phyloP scores from a whole-genome alignment of 2,113 vertebrate species.

The Neomonachus schauinslandi region DNA sequence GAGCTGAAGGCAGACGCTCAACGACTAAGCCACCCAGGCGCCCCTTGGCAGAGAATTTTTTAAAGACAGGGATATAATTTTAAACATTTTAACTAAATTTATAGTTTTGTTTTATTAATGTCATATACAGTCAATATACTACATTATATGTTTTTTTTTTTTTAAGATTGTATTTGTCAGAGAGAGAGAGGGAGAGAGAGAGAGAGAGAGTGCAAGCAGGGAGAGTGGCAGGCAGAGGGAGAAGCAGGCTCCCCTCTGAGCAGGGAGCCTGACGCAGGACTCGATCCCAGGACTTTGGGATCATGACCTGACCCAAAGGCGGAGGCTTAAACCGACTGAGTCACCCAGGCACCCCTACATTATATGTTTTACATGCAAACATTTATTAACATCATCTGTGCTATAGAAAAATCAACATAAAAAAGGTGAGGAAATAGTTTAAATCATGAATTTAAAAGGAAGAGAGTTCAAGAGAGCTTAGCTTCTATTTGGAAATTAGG shows the following conservation, averaged over 20 bases:
- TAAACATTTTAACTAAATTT: neutral
- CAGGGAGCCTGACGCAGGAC: no score
- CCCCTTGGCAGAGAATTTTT: no score
- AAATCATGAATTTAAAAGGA: neutral
- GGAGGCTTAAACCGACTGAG: no score
- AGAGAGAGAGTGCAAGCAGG: no score
- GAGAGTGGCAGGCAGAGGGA: no score
- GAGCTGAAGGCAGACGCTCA: no score
- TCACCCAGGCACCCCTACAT: neutral
- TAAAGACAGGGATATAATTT: neutral
- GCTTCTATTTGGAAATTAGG: neutral
- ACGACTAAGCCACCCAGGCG: no score
- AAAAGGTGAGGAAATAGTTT: neutral
- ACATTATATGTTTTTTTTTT: neutral
- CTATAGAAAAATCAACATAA: neutral
- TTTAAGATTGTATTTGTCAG: neutral
- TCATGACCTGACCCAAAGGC: no score
- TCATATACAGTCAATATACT: neutral
- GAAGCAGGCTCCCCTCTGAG: neutral
- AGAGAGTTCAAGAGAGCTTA: neutral
- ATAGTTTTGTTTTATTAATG: neutral
- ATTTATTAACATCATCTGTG: neutral
- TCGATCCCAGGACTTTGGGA: no score
- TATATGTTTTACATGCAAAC: neutral
- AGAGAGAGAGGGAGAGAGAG: neutral